A percentile compares a stretch with the other conserved stretches of the same genome.
Evolutionary conservation across 1,140 invertebrate species (phyloP).

Genomic region (Lerema accius): DNA sequence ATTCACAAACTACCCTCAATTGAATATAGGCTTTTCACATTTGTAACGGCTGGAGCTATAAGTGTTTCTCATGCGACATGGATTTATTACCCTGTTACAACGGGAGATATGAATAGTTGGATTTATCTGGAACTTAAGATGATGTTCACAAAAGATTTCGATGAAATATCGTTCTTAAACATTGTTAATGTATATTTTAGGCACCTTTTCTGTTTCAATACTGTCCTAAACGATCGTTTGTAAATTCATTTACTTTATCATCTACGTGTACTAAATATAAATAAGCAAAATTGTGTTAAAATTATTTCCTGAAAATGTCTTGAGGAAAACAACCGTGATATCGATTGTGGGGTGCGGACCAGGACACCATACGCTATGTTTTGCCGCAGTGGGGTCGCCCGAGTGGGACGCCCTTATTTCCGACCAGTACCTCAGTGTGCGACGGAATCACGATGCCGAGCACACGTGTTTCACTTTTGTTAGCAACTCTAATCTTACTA

Average conservation of each 20-base stretch:
- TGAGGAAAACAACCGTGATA: constrained; percentile 48
- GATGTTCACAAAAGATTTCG: constrained; percentile 2
- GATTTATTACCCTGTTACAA: constrained; percentile 33
- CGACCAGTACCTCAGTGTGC: constrained; percentile 21
- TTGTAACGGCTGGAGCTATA: constrained; percentile 46
- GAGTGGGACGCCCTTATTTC: constrained; percentile 46
- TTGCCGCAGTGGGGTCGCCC: constrained; percentile 65
- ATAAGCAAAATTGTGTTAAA: constrained; percentile 1
- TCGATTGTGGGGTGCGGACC: constrained; percentile 48
- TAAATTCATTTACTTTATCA: too few species aligned
- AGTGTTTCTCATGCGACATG: constrained; percentile 42
- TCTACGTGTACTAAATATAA: neutral
- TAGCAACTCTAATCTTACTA: constrained; percentile 22
- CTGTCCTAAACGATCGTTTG: too few species aligned
- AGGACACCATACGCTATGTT: constrained; percentile 54
- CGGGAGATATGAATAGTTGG: constrained; percentile 25
- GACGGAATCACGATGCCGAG: constrained; percentile 31
- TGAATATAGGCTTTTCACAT: constrained; percentile 52
- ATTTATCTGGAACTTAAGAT: constrained; percentile 17
- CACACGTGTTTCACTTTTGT: constrained; percentile 19
- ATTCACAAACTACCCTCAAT: constrained; percentile 58
- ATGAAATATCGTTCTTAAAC: too few species aligned
- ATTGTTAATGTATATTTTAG: too few species aligned
- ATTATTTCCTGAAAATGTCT: constrained; percentile 33
- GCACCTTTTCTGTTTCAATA: too few species aligned